Percentiles rank a stretch among this genome's conserved stretches.
Conservation (phyloP, 2,888 invertebrate species). For the Tetragonisca angustula region DNA sequence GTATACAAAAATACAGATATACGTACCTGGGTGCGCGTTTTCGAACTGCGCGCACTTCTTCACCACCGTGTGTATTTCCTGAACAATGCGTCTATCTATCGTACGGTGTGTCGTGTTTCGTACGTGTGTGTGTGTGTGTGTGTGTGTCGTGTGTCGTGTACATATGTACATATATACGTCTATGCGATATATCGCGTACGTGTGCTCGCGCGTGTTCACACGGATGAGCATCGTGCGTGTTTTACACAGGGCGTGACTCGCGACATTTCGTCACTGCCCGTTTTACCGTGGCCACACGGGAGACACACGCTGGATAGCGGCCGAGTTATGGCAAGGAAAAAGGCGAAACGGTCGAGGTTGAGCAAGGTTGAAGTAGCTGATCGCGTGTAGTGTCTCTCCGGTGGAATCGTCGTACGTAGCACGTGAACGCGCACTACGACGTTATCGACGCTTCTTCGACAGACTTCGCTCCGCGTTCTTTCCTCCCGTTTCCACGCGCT, state of each 20-base stretch:
- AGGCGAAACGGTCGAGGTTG: constrained; percentile 65
- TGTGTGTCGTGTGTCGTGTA: background rate
- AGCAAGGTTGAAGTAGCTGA: constrained; percentile 61
- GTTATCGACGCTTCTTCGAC: constrained; percentile 17
- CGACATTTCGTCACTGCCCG: constrained; percentile 48
- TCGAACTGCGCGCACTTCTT: constrained; percentile 2
- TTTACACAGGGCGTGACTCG: constrained; percentile 47
- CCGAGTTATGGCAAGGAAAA: constrained; percentile 66
- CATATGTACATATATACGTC: background rate
- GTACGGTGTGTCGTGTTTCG: background rate
- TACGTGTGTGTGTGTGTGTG: background rate
- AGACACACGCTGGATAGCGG: constrained; percentile 51
- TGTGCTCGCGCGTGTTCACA: constrained; percentile 11
- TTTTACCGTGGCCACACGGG: constrained; percentile 43
- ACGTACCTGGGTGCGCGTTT: constrained; percentile 40
- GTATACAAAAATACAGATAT: constrained; percentile 83
- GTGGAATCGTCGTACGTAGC: constrained; percentile 21
- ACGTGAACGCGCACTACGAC: background rate
- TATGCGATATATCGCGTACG: background rate
- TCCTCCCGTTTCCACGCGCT: background rate
- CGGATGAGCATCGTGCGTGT: constrained; percentile 23
- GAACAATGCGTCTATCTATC: constrained; percentile 23
- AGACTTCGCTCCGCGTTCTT: background rate
- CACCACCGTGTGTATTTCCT: constrained; percentile 34
- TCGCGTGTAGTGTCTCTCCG: constrained; percentile 41